Evolutionary conservation across 2,797 vertebrate species (phyloP).

Genomic region (Zalophus californianus): DNA sequence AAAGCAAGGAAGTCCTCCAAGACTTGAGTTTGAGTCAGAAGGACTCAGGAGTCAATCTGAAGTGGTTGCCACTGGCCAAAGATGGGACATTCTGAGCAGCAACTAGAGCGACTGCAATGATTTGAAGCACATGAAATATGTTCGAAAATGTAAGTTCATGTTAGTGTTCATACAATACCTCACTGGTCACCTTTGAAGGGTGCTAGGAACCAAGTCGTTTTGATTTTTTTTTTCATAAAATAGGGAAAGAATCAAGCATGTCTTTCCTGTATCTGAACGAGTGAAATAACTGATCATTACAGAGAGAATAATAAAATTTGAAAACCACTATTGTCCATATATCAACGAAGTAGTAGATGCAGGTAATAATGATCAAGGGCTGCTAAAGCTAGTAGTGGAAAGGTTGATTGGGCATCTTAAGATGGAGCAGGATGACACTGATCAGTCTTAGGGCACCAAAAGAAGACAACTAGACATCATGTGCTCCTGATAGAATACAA

Average conservation of each 20-base stretch:
- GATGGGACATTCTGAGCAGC: neutral
- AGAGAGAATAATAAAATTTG: neutral
- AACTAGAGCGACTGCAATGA: neutral
- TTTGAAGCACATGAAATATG: neutral
- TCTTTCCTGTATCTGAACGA: neutral
- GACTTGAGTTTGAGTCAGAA: neutral
- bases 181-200: neutral
- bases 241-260: neutral
- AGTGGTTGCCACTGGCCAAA: neutral
- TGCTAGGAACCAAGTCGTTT: neutral
- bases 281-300: neutral
- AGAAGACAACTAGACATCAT: neutral
- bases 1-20: neutral
- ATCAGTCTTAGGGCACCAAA: neutral
- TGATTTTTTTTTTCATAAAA: neutral
- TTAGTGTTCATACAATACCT: neutral
- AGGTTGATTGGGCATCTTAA: neutral
- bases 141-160: neutral
- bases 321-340: neutral
- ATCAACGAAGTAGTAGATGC: neutral
- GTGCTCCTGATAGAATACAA: neutral
- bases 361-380: neutral
- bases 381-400: conserved; percentile 6
- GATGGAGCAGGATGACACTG: neutral
- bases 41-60: neutral